A percentile compares a stretch with the other conserved stretches of the same genome.
Conservation (phyloP, 2,797 vertebrate species). For the Coreius guichenoti region DNA sequence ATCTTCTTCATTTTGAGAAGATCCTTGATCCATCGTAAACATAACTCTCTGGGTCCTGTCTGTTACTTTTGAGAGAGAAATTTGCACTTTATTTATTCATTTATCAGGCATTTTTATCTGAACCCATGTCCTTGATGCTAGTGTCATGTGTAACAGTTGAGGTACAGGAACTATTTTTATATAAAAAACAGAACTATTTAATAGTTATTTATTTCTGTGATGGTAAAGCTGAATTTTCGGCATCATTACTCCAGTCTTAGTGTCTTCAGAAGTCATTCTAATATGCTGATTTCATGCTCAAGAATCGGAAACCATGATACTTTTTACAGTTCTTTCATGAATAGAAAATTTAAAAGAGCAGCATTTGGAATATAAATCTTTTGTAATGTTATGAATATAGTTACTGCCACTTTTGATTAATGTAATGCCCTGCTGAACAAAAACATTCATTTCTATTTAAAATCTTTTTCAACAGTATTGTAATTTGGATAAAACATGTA, state of each 20-base stretch:
- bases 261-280: background rate
- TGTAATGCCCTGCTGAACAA: background rate
- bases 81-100: background rate
- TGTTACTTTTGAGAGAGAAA: constrained; percentile 50
- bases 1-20: constrained; percentile 73
- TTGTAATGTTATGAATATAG: background rate
- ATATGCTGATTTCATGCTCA: background rate
- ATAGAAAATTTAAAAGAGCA: background rate
- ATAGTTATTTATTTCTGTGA: background rate
- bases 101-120: background rate
- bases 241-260: background rate
- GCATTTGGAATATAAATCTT: background rate
- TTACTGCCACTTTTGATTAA: background rate
- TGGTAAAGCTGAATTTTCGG: background rate
- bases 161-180: background rate
- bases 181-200: background rate
- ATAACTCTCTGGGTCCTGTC: constrained; percentile 71
- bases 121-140: background rate
- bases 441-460: background rate
- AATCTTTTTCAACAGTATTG: background rate
- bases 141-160: background rate
- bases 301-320: background rate
- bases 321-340: background rate
- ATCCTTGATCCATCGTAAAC: constrained; percentile 66
- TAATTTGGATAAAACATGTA: background rate